phyloP scores from a whole-genome alignment of 2,113 vertebrate genomes.

The Hippocampus guttulatus region DNA sequence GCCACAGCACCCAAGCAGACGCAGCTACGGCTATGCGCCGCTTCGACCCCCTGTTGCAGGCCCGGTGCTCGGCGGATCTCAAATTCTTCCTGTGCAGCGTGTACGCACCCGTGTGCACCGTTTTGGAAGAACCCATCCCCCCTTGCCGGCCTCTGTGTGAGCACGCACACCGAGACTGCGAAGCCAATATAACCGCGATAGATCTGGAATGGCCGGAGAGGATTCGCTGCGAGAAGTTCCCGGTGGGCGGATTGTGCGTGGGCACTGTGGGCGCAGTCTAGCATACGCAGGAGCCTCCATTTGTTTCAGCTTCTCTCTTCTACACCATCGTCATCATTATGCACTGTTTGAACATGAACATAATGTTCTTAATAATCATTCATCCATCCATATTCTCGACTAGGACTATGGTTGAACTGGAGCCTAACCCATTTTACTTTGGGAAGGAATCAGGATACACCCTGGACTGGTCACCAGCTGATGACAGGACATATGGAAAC shows the following conservation, averaged over 20 bases:
- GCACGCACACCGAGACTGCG: conserved; percentile 83
- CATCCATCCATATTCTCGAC: too few species aligned
- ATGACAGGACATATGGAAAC: too few species aligned
- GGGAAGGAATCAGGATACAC: too few species aligned
- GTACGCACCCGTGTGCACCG: conserved; percentile 89
- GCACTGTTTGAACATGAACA: too few species aligned
- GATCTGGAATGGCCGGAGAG: conserved; percentile 91
- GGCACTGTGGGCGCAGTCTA: neutral
- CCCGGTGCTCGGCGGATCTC: conserved; percentile 84
- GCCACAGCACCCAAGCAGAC: conserved; percentile 89
- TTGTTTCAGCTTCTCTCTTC: neutral
- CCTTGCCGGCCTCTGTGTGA: conserved; percentile 85
- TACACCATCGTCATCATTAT: too few species aligned
- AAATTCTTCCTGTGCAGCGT: conserved; percentile 90
- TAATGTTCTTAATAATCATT: too few species aligned
- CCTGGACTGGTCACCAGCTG: too few species aligned
- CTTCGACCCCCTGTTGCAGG: conserved; percentile 88
- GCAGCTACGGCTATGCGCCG: conserved; percentile 86
- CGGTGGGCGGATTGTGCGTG: conserved; percentile 85
- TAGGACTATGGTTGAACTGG: too few species aligned
- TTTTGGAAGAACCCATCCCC: conserved; percentile 85
- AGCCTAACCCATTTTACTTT: too few species aligned
- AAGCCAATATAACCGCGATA: conserved; percentile 89
- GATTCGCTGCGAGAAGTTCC: conserved; percentile 86
- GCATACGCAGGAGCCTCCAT: neutral